These are phyloP conservation scores for Conus ventricosus DNA, from an alignment of 1,140 invertebrate species.

Conservation along the genomic window DNA sequence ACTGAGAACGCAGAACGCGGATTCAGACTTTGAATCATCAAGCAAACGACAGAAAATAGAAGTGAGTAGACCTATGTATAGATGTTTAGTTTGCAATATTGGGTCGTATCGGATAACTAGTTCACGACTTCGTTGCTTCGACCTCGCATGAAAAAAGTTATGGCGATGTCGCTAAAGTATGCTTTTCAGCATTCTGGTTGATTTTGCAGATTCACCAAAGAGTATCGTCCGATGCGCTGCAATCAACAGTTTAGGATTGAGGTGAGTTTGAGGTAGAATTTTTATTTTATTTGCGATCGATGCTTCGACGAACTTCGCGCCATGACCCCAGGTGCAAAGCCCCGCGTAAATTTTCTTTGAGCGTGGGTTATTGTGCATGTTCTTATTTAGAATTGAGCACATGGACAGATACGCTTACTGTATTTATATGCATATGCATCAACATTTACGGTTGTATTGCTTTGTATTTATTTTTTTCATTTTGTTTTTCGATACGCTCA, in stretches of 20 bases:
- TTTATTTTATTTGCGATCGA: slow-evolving; percentile 3
- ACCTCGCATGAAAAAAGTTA: not conserved
- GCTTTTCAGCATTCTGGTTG: slow-evolving; percentile 19
- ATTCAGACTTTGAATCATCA: not conserved
- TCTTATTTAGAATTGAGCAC: not conserved
- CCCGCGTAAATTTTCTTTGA: slow-evolving; percentile 10
- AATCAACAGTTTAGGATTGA: slow-evolving; percentile 14
- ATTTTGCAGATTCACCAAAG: not conserved
- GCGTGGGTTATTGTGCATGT: not conserved
- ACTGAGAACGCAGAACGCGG: not conserved
- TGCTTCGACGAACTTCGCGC: not conserved
- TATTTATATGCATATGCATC: not conserved
- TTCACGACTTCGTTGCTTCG: not conserved
- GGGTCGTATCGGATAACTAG: not conserved
- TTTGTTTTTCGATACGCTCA: slow-evolving; percentile 2
- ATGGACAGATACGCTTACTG: not conserved
- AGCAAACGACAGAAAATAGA: slow-evolving; percentile 20
- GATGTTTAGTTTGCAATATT: not conserved
- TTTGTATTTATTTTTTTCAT: not conserved
- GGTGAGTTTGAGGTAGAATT: not conserved
- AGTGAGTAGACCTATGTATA: not conserved
- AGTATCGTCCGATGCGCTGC: not conserved
- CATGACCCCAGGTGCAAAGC: slow-evolving; percentile 22
- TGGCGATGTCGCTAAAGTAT: not conserved
- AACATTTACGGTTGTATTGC: not conserved